phyloP scores from a whole-genome alignment of 2,113 vertebrate genomes.

The Paradoxurus hermaphroditus region DNA sequence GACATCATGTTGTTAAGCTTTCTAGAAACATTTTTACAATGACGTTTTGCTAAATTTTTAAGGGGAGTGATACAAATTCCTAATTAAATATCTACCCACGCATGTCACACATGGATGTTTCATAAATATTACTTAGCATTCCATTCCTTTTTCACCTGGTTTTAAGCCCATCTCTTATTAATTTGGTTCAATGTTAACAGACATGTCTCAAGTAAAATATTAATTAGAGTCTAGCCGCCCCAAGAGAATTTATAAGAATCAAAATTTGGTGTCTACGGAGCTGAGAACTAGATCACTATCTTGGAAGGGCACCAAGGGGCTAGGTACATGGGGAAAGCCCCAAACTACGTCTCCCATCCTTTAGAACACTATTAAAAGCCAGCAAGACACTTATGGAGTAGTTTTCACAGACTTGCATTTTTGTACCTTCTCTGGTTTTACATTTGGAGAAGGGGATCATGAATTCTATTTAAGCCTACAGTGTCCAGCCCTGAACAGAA shows the following conservation, averaged over 20 bases:
- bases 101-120: neutral
- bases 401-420: neutral
- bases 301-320: neutral
- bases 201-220: neutral
- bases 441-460: neutral
- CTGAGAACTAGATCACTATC: neutral
- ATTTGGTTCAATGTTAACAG: neutral
- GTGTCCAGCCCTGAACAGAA: neutral
- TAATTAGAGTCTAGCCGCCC: neutral
- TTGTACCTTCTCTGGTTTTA: neutral
- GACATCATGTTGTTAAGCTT: neutral
- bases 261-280: neutral
- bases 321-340: neutral
- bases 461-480: neutral
- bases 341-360: neutral
- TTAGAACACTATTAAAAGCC: neutral
- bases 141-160: neutral
- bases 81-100: neutral
- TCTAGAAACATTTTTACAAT: neutral
- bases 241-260: neutral
- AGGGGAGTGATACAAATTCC: neutral
- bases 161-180: neutral
- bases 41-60: neutral
- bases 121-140: neutral
- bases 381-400: neutral